These are phyloP conservation scores for Graphium colonna DNA, from an alignment of 2,888 invertebrate species.

Conservation along the genomic window DNA sequence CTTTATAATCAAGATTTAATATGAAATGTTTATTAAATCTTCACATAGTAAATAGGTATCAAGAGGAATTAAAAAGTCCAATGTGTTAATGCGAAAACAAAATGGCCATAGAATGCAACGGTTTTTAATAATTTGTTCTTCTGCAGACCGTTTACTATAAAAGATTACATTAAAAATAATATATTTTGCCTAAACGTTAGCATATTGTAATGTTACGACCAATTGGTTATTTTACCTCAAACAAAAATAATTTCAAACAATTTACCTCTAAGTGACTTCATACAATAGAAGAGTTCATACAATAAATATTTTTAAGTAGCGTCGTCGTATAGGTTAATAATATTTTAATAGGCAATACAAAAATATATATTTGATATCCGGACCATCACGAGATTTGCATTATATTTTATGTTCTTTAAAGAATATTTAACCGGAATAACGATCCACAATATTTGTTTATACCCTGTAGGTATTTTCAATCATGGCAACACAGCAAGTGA, in stretches of 20 bases:
- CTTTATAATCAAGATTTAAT: too few species aligned
- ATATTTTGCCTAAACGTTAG: not conserved
- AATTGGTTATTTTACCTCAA: not conserved
- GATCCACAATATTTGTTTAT: not conserved
- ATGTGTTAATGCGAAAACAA: not conserved
- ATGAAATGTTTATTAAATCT: too few species aligned
- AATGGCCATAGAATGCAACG: too few species aligned
- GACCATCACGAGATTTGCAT: conserved; percentile 4
- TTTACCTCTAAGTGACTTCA: not conserved
- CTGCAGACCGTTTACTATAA: too few species aligned
- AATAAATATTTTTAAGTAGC: not conserved
- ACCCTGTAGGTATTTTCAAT: conserved; percentile 6
- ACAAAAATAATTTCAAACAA: not conserved
- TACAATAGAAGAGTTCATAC: not conserved
- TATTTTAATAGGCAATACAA: conserved; percentile 16
- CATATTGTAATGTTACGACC: not conserved
- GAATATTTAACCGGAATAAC: not conserved
- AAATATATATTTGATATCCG: conserved; percentile 13
- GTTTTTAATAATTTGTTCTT: not conserved
- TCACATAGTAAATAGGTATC: not conserved
- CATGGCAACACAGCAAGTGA: conserved; percentile 1
- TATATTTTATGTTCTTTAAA: not conserved
- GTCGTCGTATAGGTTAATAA: not conserved
- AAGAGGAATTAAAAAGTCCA: not conserved
- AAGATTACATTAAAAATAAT: not conserved